These are phyloP conservation scores for Aleiodes sp. DNA, from an alignment of 1,140 invertebrate genomes.

Conservation along the genomic window DNA sequence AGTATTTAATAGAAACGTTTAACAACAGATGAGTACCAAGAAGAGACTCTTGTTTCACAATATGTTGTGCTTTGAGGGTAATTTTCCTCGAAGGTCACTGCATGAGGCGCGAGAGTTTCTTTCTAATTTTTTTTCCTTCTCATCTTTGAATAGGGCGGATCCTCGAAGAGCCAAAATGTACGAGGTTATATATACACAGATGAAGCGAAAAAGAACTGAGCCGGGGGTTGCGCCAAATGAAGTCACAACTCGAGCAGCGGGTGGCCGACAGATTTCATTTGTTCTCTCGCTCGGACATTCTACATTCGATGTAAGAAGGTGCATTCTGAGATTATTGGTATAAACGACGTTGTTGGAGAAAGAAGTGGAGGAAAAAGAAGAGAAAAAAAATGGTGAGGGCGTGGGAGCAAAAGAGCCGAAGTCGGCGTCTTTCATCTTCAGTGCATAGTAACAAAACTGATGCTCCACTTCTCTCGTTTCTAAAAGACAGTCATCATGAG, in stretches of 20 bases:
- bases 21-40: slow-evolving; percentile 6
- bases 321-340: not conserved
- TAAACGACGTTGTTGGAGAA: not conserved
- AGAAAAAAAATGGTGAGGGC: slow-evolving; percentile 37
- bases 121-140: not conserved
- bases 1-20: not conserved
- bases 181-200: too few species aligned
- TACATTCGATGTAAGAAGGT: not conserved
- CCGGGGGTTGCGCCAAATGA: slow-evolving; percentile 52
- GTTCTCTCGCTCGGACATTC: slow-evolving; percentile 17
- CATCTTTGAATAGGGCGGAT: slow-evolving; percentile 18
- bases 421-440: slow-evolving; percentile 61
- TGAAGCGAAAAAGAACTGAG: slow-evolving; percentile 16
- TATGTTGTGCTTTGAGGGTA: not conserved
- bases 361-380: not conserved
- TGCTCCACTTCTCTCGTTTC: slow-evolving; percentile 37
- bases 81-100: slow-evolving; percentile 29
- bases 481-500: slow-evolving; percentile 19
- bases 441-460: slow-evolving; percentile 41
- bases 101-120: not conserved
- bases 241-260: slow-evolving; percentile 62
- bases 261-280: slow-evolving; percentile 48
- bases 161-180: not conserved
- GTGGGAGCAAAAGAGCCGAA: slow-evolving; percentile 51
- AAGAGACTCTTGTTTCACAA: slow-evolving; percentile 27